Evolutionary conservation across 2,113 vertebrate genomes (phyloP).

Genomic region (Microcebus murinus): DNA sequence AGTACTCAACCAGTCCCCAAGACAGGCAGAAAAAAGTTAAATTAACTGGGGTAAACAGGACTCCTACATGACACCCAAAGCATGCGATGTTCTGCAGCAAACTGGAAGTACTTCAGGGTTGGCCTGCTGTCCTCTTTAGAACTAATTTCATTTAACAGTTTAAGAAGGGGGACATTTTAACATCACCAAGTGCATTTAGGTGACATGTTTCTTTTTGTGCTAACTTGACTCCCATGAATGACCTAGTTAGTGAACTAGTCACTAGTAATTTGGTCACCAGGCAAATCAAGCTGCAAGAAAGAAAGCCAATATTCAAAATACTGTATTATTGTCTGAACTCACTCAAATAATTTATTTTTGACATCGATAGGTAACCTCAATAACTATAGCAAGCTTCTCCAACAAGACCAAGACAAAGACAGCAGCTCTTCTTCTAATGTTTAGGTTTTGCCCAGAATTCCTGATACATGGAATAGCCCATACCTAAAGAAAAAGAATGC

Average conservation of each 20-base stretch:
- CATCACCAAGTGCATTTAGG: not conserved
- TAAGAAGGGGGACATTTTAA: no score
- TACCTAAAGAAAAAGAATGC: slow-evolving; percentile 77
- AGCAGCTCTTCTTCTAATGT: slow-evolving; percentile 77
- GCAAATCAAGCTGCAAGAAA: slow-evolving; percentile 9
- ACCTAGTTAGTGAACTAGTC: not conserved
- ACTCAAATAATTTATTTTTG: slow-evolving; percentile 42
- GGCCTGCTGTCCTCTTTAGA: not conserved
- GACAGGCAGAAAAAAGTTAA: not conserved
- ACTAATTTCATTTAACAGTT: no score
- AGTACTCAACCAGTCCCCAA: not conserved
- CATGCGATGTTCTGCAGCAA: not conserved
- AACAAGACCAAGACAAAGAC: not conserved
- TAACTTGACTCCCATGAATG: not conserved
- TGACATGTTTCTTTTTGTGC: not conserved
- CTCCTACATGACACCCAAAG: not conserved
- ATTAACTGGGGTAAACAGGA: not conserved
- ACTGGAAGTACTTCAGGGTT: not conserved
- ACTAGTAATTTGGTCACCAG: not conserved
- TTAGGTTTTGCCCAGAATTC: slow-evolving; percentile 89
- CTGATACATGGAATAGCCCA: slow-evolving; percentile 92
- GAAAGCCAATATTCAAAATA: slow-evolving; percentile 38
- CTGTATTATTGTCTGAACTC: not conserved
- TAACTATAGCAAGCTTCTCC: slow-evolving; percentile 67
- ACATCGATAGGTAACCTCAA: slow-evolving; percentile 71